Conservation (phyloP, 2,888 invertebrate genomes). For the Rotaria socialis region DNA sequence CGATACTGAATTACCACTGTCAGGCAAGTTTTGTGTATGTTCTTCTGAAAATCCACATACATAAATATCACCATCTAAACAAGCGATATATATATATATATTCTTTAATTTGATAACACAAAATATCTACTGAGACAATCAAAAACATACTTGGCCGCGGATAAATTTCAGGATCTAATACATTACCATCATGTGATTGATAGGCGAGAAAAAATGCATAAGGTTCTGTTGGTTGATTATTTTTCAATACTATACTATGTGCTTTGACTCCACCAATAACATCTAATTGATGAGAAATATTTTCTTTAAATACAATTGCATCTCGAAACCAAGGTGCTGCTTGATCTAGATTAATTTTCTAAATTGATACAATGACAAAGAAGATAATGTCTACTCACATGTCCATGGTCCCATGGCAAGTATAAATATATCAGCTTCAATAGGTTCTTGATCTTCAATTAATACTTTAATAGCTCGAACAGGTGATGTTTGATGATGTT, state of each 20-base stretch:
- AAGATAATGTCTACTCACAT: background rate
- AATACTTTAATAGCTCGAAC: background rate
- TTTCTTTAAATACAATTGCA: background rate
- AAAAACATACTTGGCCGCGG: conserved; percentile 47
- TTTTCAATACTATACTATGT: conserved; percentile 48
- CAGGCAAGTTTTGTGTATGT: background rate
- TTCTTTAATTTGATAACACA: background rate
- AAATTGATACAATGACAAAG: background rate
- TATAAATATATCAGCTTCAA: conserved; percentile 48
- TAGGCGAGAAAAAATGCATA: conserved; percentile 48
- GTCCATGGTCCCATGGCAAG: conserved; percentile 50
- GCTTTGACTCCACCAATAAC: conserved; percentile 47
- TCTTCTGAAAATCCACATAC: conserved; percentile 12
- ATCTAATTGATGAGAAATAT: conserved; percentile 27
- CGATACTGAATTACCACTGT: background rate
- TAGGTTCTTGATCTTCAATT: conserved; percentile 46
- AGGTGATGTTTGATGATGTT: conserved; percentile 32
- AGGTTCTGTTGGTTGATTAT: conserved; percentile 45
- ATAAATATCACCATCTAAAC: background rate
- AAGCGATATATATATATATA: background rate
- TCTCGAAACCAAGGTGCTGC: conserved; percentile 24
- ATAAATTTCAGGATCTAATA: conserved; percentile 49
- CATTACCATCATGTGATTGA: background rate
- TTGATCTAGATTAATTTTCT: background rate
- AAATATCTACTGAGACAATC: too few species aligned